Conservation (phyloP, 2,113 vertebrate genomes). For the Galeopterus variegatus region DNA sequence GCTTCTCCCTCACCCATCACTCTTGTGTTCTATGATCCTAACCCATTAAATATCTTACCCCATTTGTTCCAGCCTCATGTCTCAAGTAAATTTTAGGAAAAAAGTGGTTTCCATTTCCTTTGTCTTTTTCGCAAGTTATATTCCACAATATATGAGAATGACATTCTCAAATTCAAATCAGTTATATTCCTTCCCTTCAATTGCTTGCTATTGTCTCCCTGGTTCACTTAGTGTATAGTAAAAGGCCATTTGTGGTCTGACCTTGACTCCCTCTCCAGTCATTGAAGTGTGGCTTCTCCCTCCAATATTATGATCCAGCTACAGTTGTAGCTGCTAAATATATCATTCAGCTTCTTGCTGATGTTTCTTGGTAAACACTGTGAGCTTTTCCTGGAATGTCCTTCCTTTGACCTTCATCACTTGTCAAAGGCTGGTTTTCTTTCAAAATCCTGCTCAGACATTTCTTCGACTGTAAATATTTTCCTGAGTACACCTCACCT, state of each 20-base stretch:
- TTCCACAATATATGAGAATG: not conserved
- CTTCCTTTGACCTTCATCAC: constrained; percentile 13
- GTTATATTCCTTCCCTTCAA: not conserved
- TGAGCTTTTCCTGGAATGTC: not conserved
- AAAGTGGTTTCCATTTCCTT: not conserved
- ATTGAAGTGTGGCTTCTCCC: not conserved
- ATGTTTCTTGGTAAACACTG: not conserved
- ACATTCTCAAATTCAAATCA: not conserved
- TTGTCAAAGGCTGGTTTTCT: not conserved
- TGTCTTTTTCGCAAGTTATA: not conserved
- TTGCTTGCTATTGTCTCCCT: not conserved
- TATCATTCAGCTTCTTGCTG: not conserved
- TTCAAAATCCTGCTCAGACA: not conserved
- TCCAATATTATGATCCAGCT: not conserved
- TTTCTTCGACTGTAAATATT: not conserved
- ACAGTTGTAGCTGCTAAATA: not conserved
- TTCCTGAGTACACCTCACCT: not conserved
- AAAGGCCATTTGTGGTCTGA: not conserved
- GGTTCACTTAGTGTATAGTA: not conserved
- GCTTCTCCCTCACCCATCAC: not conserved
- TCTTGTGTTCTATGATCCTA: not conserved
- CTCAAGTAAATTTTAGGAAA: not conserved
- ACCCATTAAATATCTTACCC: not conserved
- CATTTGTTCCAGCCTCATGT: not conserved
- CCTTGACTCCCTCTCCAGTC: not conserved